Evolutionary conservation across 2,797 vertebrate genomes (phyloP), one percentile per base, ranked within the genome.

Genomic region (Borostomias antarcticus): DNA sequence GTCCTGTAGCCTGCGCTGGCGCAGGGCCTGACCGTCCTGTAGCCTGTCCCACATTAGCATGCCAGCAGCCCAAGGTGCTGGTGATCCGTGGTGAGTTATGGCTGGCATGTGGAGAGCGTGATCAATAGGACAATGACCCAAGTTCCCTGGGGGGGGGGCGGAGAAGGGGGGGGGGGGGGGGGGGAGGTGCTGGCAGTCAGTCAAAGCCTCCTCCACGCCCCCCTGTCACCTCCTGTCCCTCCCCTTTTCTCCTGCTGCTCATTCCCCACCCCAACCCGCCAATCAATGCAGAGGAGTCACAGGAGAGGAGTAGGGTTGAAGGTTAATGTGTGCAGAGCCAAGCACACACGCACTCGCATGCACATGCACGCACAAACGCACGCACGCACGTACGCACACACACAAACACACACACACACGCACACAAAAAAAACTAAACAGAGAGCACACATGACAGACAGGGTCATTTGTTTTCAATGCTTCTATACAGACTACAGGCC

Each of bases 211-310:
- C 19, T 37, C 32, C 25, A n/a, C n/a, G 26, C 29, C 50, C 6
- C 37, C 19, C 43, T 15, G 54, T 8, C 25, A 15, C 48, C 17
- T 19, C 15, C 60, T 4, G 21, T 10, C 17, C 25, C 23, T 10
- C 26, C 37, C 28, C 26, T 17, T 30, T 4, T 69, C 64, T 47
- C 29, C 19, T 28, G 19, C 54, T 51, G 21, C 51, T 52, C 64
- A 7, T 43, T 32, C 67, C 45, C 26, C 40, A 54, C 48, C 17
- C 56, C 74, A 61, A 5, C 62, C 69, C 53, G 70, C 40, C 21
- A 85, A 91, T 90, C 88, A 84, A 89, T 90, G 78, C n/a, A n/a
- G n/a, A 69, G 64, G 61, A 83, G 79, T 72, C 77, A 69, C 62
- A 54, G 57, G 63, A 71, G 60, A 61, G 51, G 66, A 69, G 67